Base-by-base conservation (phyloP, 2,888 invertebrate species). In the Drosophila multiciliata region DNA sequence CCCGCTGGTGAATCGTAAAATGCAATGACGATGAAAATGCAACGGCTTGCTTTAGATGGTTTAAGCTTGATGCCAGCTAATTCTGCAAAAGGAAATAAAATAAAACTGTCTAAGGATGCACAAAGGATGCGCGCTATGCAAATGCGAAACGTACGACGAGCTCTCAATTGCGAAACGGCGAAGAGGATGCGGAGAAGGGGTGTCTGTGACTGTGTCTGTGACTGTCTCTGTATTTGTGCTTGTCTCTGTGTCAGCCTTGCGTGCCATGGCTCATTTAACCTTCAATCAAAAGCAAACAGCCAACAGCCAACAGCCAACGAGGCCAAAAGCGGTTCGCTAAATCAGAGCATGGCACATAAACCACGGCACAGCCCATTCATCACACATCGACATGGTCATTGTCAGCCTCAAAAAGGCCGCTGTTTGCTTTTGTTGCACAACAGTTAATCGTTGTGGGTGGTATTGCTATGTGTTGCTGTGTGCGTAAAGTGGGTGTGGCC, bases 261-360 rank as follows among this genome's bases (percentile, higher is more conserved):
- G 50, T 59, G 72, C 49, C 70, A 75, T 54, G 85, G 73, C 90
- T 90, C 86, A 89, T 90, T 88, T 90, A 87, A 80, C 90, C 88
- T 90, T 88, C 90, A 90, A 90, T 88, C 90, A 89, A 82, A 78
- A 81, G 87, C 77, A 79, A 78, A 79, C 73, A 60, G 62, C 59
- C 40, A 71, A 57, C 73, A 60, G 62, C 59, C 40, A 71, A 57
- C 72, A 60, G 62, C 59, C 40, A 71, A 57, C 65, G 57, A 75
- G 75, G 74, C 69, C 75, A 74, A 45, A 59, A 64, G 60, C 64
- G 15, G 40, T 36, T 32, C 38, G 73, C 66, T 71, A 78, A 83
- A 81, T 70, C 74, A 73, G 66, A 63, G 68, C 68, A 63, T 54
- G 52, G 52, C 49, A 70, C 48, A 50, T 50, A 64, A 77, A 48